Conservation (phyloP, 2,797 vertebrate genomes). For the Anguilla pacifica region DNA sequence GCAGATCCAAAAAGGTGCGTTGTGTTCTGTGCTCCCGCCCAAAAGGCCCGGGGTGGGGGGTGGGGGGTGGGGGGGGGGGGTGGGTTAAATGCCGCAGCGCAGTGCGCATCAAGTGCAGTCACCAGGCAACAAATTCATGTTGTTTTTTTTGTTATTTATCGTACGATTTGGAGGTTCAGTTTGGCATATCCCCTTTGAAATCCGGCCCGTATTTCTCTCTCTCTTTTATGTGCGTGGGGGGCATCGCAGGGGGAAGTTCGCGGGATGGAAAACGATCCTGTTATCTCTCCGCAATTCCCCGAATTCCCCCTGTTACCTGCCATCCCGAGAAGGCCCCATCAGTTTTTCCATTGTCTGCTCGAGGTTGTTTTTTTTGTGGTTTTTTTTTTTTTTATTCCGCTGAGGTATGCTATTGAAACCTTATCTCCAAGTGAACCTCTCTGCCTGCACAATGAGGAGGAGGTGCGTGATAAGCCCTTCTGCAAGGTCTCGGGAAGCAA, state of each 20-base stretch:
- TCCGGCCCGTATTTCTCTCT: not conserved
- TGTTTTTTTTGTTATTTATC: not conserved
- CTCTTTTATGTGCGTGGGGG: not conserved
- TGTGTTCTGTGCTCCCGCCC: not conserved
- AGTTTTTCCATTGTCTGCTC: conserved; percentile 19
- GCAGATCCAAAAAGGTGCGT: not conserved
- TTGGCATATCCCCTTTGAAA: conserved; percentile 2
- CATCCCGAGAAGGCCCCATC: not conserved
- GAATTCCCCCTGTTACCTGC: conserved; percentile 28
- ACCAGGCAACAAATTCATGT: not conserved
- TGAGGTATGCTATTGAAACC: not conserved
- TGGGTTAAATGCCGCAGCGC: not conserved
- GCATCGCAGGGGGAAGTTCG: not conserved
- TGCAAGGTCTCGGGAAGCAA: not conserved
- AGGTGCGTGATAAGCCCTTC: not conserved
- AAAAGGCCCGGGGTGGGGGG: not conserved
- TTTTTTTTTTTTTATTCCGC: not conserved
- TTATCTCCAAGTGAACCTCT: not conserved
- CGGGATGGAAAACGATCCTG: conserved; percentile 2
- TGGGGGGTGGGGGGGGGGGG: too few species aligned
- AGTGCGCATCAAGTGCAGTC: not conserved
- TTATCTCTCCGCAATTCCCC: conserved; percentile 18
- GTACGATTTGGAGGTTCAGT: not conserved
- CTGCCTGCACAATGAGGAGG: not conserved
- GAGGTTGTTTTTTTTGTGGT: not conserved